Evolutionary conservation across 2,797 vertebrate genomes (phyloP), one percentile per base, ranked within the genome.

Genomic region (Macropodus opercularis): DNA sequence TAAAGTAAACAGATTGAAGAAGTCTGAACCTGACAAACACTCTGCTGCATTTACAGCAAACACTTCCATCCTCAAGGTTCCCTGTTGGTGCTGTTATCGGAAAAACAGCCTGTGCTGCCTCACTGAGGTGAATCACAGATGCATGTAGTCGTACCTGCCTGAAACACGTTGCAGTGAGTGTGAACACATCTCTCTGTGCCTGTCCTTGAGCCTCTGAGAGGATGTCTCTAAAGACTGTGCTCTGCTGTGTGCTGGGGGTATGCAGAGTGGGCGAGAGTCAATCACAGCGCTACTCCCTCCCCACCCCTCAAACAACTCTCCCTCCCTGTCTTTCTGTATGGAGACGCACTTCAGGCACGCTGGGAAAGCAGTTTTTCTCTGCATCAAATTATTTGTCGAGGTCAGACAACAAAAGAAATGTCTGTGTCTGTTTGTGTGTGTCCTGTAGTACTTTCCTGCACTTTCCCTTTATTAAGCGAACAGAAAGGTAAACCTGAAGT

Each of bases 381-480:
- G 82, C 76, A 77, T 77, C 63, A 91, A 89, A 92, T 92, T 90
- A 92, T 92, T 81, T 85, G 88, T 83, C 87, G 90, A 92, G 83
- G 91, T 90, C 79, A 79, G 63, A 77, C 77, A 84, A 79, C 72
- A 89, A 91, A 84, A 65, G 43, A 50, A 27, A 35, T 24, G 13
- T 63, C 38, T 69, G 54, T 69, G 46, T 14, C 32, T 60, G 23
- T 54, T 39, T 56, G 21, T 57, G 44, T 65, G 36, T 49, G 41
- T 54, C 40, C 21, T 10, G 42, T 15, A 67, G 52, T 40, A 38
- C 29, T 32, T 59, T 47, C 59, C 39, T 48, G 46, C 38, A 24
- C 42, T 63, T 63, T 63, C 34, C 63, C 22, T 68, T 58, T 44
- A 60, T 67, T 53, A 70, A 66, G 55, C 29, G 49, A 75, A 58